Base-by-base conservation (phyloP, 2,113 vertebrate species). In the Scopus umbretta region DNA sequence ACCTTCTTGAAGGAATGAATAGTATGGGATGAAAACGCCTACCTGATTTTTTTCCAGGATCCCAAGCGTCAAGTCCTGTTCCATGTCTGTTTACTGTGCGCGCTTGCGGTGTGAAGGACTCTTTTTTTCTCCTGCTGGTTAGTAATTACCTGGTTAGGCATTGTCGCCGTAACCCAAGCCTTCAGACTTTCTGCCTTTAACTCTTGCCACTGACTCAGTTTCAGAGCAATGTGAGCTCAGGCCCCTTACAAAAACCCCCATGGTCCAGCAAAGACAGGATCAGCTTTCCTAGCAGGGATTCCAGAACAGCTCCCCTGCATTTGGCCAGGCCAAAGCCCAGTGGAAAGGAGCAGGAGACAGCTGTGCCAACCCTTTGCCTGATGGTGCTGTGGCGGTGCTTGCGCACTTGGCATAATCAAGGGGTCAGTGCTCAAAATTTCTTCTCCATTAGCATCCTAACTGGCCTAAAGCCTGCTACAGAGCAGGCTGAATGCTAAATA, bases 361-460 rank as follows among this genome's bases (percentile, higher is more conserved):
- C 5, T 36, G 63, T 61, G 63, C 32, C 53, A 32, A 59, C 16
- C 1, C 61, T 34, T 38, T 7, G 10, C 61, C n/a, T 11, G 72
- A 16, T 10, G 1, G 12, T 36, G 7, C 61, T 10, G 52, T 0
- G 4, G n/a, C 17, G 7, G 38, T 20, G 50, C 9, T 7, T 67
- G 22, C 26, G 42, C 34, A 4, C 38, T 19, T 30, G 34, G 65
- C 58, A 80, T 29, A 32, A 15, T 11, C 67, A 45, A 45, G 52
- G 26, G 36, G 15, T 12, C 84, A 52, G 11, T 2, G n/a, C 43
- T 74, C 49, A n/a, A 21, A 65, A 79, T 53, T 59, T 53, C 53
- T 42, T 38, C 43, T 65, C 75, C 20, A 3, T n/a, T 43, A 15
- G 13, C 34, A 53, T 38, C 49, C 59, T 49, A 59, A 50, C n/a